Evolutionary conservation across 1,140 invertebrate genomes (phyloP).

Genomic region (Calosoma granatense): DNA sequence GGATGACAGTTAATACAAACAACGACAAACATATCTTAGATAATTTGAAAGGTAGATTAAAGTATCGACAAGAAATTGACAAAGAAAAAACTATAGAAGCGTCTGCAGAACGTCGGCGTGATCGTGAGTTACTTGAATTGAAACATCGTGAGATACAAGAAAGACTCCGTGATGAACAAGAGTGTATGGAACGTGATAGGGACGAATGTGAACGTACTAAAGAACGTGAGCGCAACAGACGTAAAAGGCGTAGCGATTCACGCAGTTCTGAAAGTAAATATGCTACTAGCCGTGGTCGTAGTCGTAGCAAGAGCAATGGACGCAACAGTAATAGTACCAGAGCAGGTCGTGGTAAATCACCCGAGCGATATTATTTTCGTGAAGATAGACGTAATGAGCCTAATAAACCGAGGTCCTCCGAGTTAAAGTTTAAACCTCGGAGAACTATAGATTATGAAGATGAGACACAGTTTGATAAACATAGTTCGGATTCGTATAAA

Average conservation of each 20-base stretch:
- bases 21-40: constrained; percentile 47
- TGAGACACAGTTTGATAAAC: constrained; percentile 33
- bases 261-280: constrained; percentile 19
- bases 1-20: constrained; percentile 47
- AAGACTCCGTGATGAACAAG: constrained; percentile 30
- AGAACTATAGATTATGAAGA: constrained; percentile 20
- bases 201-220: constrained; percentile 29
- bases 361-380: not conserved
- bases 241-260: constrained; percentile 20
- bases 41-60: constrained; percentile 42
- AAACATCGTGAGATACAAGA: constrained; percentile 33
- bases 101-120: constrained; percentile 37
- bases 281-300: constrained; percentile 16
- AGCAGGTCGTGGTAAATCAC: not conserved
- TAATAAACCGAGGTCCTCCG: constrained; percentile 17
- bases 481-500: constrained; percentile 26
- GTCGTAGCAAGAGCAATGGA: not conserved
- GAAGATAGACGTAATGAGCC: not conserved
- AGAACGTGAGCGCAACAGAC: constrained; percentile 25
- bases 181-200: constrained; percentile 27
- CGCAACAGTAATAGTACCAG: not conserved
- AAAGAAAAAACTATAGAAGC: constrained; percentile 38
- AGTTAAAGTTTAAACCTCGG: constrained; percentile 24
- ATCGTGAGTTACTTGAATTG: constrained; percentile 33
- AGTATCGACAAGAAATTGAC: constrained; percentile 30